Base-by-base conservation (phyloP, 2,113 vertebrate species). In the Phylloscopus trochilus region DNA sequence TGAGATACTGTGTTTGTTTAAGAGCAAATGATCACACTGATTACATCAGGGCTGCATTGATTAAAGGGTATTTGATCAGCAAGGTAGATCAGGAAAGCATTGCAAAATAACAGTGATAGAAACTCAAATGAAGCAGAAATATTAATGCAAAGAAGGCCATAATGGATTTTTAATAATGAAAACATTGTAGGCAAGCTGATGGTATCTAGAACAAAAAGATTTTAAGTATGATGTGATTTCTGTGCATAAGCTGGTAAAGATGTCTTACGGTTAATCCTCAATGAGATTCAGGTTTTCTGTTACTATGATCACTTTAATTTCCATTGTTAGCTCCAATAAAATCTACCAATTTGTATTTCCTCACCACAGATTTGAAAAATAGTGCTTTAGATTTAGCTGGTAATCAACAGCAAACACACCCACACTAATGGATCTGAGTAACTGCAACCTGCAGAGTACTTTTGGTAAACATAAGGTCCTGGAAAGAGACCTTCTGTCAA, bases 1-100 rank as follows among this genome's bases (percentile, higher is more conserved):
- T 81, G 59, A 69, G 60, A 76, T 82, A 72, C 64, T 78, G 31
- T 80, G 47, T 92, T 87, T 95, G 74, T 89, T 92, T 83, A 92
- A 94, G 76, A 96, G 76, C 31, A 90, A 89, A 87, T 51, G 83
- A 96, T 94, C 49, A 43, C 33, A 31, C 52, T 67, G 93, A 97
- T 97, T 96, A 93, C 70, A 96, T 83, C 93, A 81, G 69, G 78
- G 44, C 28, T 90, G 56, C 72, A 95, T 86, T 95, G 92, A 96
- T 95, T 79, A 95, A 97, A 95, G 51, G 7, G 60, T 83, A 83
- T 88, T 70, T 92, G 90, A 97, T 96, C 86, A 94, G 43, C 55
- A 91, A 58, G 24, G 70, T 33, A 91, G 92, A 95, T 95, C 82
- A 87, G 74, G 47, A 89, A 89, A 83, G 67, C 31, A 30, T 58